Base-by-base conservation (phyloP, 37 sponge, comb jelly and placozoan species). In the Chondrosia reniformis region DNA sequence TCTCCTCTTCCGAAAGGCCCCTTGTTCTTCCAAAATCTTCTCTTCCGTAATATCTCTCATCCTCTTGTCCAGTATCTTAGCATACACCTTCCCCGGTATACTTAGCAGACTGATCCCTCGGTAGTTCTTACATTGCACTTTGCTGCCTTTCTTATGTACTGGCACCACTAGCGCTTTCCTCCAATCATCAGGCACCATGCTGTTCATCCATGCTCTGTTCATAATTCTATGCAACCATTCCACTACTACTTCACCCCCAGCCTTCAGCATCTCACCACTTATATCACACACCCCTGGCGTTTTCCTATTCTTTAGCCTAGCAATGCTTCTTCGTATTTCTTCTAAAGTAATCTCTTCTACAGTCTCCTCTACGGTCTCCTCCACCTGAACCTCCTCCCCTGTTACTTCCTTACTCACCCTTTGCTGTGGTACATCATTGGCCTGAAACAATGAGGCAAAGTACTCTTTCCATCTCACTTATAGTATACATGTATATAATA, bases 1-100 rank as follows among this genome's bases (percentile, higher is more conserved):
- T 6, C 43, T 39, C 15, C 43, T 44, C 43, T 38, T 69, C 44
- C 72, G 42, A 39, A 36, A 69, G 42, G 22, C 72, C 39, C 43
- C 3, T 44, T 64, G 79, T 39, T 79, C 63, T 46, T 79, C 79
- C 5, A 65, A 45, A 45, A 79, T 34, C 46, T 38, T 40, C 4
- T 13, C 66, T 42, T 79, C 79, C 10, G 62, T 25, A 28, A 65
- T 62, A 4, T 36, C 45, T 30, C 24, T 37, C 30, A 79, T 56
- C 46, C 79, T 30, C 46, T 36, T 37, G 30, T 63, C 66, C 44
- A 63, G 63, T 37, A 66, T 28, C 4, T 40, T 36, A 39, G 67
- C 67, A 66, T 37, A 66, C 38, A 66, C 67, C 38, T 66, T 66
- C 9, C 67, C 17, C 9, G 67, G 67, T 36, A 66, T 66, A 39